Evolutionary conservation across 2,888 invertebrate genomes (phyloP), one percentile per base, ranked within the genome.

Genomic region (Tetrapedia diversipes): DNA sequence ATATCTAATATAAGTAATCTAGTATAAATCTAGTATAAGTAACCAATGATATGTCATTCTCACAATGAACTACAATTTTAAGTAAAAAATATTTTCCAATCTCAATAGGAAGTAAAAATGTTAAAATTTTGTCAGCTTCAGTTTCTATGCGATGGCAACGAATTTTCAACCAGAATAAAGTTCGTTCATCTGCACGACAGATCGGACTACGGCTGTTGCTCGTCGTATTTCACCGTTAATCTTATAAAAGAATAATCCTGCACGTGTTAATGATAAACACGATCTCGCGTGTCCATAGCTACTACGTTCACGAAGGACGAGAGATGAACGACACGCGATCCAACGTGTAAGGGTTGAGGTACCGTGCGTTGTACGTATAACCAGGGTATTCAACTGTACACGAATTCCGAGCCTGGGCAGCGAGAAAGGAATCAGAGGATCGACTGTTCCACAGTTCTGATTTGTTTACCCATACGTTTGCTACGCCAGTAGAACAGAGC

Each of bases 321-420:
- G 29, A 67, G 76, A 77, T 79, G 71, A 77, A 79, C 72, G 71
- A 77, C 79, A 71, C 68, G 67, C 68, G 56, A 77, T 64, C 34
- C 65, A 53, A 45, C 57, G 41, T 49, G 69, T 61, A 57, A 41
- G 60, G 37, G 24, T 57, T 69, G 32, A 24, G 64, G 63, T 53
- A 57, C 41, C 32, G 19, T 32, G 39, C 41, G 56, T 77, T 68
- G 34, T 27, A 61, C 64, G 34, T 27, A 61, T 14, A 59, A 29
- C 7, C 41, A 43, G 74, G 63, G n/a, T 64, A 64, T 60, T 77
- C 77, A 67, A 64, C 74, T 27, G 59, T 16, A 16, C 19, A 16
- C 53, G 45, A 54, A 61, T 75, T 51, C 27, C 64, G 27, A 43
- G 32, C 39, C 41, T 10, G 34, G 14, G 43, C 37, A 53, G 57